phyloP scores from a whole-genome alignment of 1,140 invertebrate species.

The Penaeus chinensis region DNA sequence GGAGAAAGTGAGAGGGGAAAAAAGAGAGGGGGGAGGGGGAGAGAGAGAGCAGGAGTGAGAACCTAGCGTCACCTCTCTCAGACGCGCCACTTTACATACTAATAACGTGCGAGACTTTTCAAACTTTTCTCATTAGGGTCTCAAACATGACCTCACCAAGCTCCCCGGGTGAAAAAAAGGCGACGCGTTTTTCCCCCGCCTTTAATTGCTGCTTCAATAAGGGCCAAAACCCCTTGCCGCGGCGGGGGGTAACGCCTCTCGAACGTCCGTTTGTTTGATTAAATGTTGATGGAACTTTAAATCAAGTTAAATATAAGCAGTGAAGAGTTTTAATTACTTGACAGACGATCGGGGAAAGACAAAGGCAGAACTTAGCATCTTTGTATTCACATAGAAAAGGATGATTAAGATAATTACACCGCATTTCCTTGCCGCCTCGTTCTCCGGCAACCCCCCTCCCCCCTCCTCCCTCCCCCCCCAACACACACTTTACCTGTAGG shows the following conservation, averaged over 20 bases:
- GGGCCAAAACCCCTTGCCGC: no score
- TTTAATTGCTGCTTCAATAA: no score
- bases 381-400: no score
- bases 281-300: constrained; percentile 32
- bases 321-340: constrained; percentile 28
- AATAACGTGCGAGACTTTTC: constrained; percentile 24
- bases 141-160: constrained; percentile 25
- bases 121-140: constrained; percentile 30
- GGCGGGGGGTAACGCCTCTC: neutral
- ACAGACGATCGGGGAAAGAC: neutral
- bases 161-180: neutral
- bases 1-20: neutral
- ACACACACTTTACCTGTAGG: no score
- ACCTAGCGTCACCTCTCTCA: neutral
- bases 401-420: no score
- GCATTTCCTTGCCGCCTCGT: no score
- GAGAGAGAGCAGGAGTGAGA: neutral
- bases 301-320: constrained; percentile 31
- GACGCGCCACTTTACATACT: constrained; percentile 21
- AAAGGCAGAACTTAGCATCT: no score
- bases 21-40: neutral
- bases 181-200: neutral
- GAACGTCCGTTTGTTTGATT: constrained; percentile 7
- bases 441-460: no score
- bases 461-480: no score